These are phyloP conservation scores for Rhynchotus rufescens DNA, from an alignment of 2,797 vertebrate genomes.

Conservation along the genomic window DNA sequence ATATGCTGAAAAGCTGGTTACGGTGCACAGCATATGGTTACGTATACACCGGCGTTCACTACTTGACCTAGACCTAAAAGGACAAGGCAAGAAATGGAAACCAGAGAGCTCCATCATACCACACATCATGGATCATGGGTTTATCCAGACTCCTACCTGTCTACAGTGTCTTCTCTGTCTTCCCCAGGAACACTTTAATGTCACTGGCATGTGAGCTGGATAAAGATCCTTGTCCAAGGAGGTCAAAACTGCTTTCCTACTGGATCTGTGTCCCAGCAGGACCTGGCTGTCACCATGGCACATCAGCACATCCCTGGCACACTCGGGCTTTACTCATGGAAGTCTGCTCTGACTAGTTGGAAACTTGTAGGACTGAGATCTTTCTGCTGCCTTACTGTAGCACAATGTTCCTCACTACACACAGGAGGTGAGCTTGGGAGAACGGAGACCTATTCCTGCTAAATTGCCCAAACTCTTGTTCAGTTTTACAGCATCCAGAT, in stretches of 20 bases:
- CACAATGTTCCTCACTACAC: background rate
- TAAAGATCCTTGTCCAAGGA: background rate
- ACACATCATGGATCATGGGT: rapidly evolving
- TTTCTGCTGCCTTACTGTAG: background rate
- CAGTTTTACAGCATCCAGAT: background rate
- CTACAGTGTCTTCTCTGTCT: background rate
- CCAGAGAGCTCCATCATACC: background rate
- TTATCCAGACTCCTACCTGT: background rate
- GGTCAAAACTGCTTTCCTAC: background rate
- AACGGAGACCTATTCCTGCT: background rate
- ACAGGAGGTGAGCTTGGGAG: background rate
- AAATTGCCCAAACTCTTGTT: background rate
- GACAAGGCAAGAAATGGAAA: background rate
- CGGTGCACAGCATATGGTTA: background rate
- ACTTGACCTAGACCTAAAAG: background rate
- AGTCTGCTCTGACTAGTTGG: background rate
- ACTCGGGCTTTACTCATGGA: background rate
- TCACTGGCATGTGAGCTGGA: background rate
- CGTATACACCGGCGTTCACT: background rate
- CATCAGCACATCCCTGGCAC: background rate
- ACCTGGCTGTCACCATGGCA: background rate
- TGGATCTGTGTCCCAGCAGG: background rate
- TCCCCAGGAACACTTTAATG: no score
- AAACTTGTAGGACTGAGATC: background rate
- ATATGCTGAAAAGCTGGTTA: background rate